phyloP scores from a whole-genome alignment of 2,888 invertebrate species.

The Salticus scenicus region DNA sequence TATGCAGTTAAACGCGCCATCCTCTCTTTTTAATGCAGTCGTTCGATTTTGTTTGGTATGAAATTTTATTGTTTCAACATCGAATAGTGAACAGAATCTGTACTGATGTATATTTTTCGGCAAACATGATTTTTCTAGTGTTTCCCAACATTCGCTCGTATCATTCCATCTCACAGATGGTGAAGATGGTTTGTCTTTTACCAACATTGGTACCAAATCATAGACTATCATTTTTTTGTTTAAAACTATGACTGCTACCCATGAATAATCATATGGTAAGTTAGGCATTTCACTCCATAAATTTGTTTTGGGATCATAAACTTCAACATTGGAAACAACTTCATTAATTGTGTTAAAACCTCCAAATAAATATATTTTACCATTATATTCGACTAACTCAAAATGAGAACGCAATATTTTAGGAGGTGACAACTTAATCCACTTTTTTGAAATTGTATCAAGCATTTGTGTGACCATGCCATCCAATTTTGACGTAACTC shows the following conservation, averaged over 20 bases:
- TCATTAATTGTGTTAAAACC: not conserved
- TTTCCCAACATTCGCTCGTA: not conserved
- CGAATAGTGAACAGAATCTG: not conserved
- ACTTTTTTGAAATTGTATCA: not conserved
- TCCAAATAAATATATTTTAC: conserved; percentile 21
- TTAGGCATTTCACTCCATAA: conserved; percentile 11
- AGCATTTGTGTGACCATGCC: conserved; percentile 39
- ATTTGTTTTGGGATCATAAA: conserved; percentile 18
- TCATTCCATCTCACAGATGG: conserved; percentile 21
- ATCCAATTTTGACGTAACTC: not conserved
- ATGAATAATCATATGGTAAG: conserved; percentile 5
- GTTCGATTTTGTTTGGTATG: not conserved
- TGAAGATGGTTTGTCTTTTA: not conserved
- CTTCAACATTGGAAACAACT: not conserved
- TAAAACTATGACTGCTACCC: not conserved
- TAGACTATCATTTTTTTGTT: conserved; percentile 16
- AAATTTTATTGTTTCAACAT: not conserved
- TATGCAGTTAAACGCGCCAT: no score
- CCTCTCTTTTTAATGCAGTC: no score
- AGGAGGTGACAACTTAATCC: conserved; percentile 18
- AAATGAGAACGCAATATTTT: conserved; percentile 8
- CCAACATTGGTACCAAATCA: not conserved
- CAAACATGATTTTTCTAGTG: not conserved
- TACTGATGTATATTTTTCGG: not conserved
- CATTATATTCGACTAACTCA: conserved; percentile 2